phyloP scores from a whole-genome alignment of 2,888 invertebrate species.

The Drepanosiphum platanoidis region DNA sequence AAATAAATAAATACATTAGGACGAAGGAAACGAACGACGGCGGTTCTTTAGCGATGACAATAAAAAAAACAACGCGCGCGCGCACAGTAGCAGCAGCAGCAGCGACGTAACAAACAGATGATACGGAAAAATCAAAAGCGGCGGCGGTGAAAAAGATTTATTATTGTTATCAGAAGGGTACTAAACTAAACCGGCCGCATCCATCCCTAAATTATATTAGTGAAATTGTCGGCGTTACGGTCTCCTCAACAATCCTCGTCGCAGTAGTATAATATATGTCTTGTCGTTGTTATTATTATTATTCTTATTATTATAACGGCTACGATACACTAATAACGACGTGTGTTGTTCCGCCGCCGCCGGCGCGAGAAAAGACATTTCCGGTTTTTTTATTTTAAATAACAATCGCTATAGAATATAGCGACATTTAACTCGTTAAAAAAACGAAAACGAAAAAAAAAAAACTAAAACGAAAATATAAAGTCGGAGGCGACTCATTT shows the following conservation, averaged over 20 bases:
- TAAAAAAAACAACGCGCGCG: slow-evolving; percentile 53
- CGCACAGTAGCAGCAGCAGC: no score
- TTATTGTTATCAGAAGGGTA: slow-evolving; percentile 58
- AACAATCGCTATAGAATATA: slow-evolving; percentile 30
- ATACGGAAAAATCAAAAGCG: slow-evolving; percentile 52
- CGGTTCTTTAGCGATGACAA: slow-evolving; percentile 45
- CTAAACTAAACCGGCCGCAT: slow-evolving; percentile 50
- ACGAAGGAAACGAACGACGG: slow-evolving; percentile 28
- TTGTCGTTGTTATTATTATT: slow-evolving; percentile 51
- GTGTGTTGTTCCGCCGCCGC: slow-evolving; percentile 48
- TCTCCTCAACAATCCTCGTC: slow-evolving; percentile 47
- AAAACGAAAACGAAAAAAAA: background rate
- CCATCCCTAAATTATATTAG: slow-evolving; percentile 44
- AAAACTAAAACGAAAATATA: background rate
- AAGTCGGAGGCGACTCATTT: slow-evolving; percentile 30
- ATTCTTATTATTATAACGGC: slow-evolving; percentile 55
- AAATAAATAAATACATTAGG: slow-evolving; percentile 16
- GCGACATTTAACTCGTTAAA: slow-evolving; percentile 38
- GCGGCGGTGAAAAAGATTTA: slow-evolving; percentile 38
- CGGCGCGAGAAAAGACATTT: slow-evolving; percentile 58
- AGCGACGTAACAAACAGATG: slow-evolving; percentile 38
- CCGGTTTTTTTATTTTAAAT: slow-evolving; percentile 54
- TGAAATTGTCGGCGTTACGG: slow-evolving; percentile 51
- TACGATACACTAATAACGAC: slow-evolving; percentile 51
- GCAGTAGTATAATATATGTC: slow-evolving; percentile 46